Evolutionary conservation across 1,140 invertebrate genomes (phyloP).

Genomic region (Pomacea maculata): DNA sequence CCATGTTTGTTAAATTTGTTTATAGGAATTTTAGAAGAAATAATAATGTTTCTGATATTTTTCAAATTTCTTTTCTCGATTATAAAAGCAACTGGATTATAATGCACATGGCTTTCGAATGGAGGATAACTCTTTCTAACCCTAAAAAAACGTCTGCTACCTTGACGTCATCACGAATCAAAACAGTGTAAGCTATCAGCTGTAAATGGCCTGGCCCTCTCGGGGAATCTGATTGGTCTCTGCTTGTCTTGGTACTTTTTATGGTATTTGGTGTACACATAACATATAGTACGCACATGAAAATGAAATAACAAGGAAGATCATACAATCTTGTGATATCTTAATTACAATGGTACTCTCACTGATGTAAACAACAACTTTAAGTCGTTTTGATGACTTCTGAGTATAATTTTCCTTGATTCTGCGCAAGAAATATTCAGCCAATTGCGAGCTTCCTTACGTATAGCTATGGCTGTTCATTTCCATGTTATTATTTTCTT

Average conservation of each 20-base stretch:
- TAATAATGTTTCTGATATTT: neutral
- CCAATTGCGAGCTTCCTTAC: conserved; percentile 15
- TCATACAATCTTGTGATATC: neutral
- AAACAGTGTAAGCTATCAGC: conserved; percentile 33
- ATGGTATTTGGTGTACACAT: neutral
- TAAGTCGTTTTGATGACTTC: neutral
- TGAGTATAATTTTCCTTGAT: neutral
- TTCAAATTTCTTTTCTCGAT: neutral
- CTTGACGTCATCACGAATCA: conserved; percentile 36
- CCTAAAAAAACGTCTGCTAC: conserved; percentile 4
- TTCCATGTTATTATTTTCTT: conserved; percentile 56
- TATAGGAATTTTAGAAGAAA: neutral
- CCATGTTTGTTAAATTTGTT: too few species aligned
- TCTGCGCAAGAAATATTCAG: conserved; percentile 9
- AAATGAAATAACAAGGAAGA: neutral
- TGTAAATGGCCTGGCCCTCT: conserved; percentile 8
- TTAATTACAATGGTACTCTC: neutral
- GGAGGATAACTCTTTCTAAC: conserved; percentile 1
- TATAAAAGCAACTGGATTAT: neutral
- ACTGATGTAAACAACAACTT: neutral
- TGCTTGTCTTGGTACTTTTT: neutral
- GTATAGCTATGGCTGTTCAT: conserved; percentile 19
- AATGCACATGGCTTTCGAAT: conserved; percentile 4
- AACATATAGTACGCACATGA: too few species aligned
- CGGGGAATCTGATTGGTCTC: conserved; percentile 22